Evolutionary conservation across 1,140 invertebrate species (phyloP), one percentile per base, ranked within the genome.

Genomic region (Listronotus oregonensis): DNA sequence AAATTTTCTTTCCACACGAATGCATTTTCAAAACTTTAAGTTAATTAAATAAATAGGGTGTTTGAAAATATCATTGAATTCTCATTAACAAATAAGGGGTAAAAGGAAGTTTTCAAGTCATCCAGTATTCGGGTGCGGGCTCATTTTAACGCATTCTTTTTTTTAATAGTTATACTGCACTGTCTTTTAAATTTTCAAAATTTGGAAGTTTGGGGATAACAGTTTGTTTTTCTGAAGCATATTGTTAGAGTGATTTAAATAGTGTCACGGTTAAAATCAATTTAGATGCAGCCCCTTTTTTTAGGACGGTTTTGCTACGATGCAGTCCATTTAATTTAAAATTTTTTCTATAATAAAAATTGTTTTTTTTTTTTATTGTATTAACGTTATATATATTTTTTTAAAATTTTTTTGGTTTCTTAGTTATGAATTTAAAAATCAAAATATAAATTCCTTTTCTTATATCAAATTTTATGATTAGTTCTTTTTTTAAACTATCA

Each of bases 41-140:
- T 52, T 15, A 62, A 64, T 64, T 64, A 14, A 51, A 21, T 58
- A 64, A 64, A 64, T 64, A 64, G 63, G 63, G 63, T 64, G 63
- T 64, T 64, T 57, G 44, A 51, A 64, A 64, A 64, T 64, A 64
- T 8, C 55, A 51, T 50, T 49, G 55, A 64, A 34, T 34, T 34
- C 9, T 6, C 32, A 49, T 50, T 64, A 58, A 64, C 54, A 57
- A 64, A 64, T 34, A 50, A 50, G 63, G 63, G 63, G 52, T 50
- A 42, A 58, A 51, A 42, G 27, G 52, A 51, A 55, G 44, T 34
- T 34, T 55, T 10, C 31, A 55, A 55, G 51, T 54, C 49, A 55
- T 44, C 14, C 46, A 3, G 43, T n/a, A 34, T 18, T 46, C 39
- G 63, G 63, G 57, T 64, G 63, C 63, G 63, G 63, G 63, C 27